Evolutionary conservation across 2,888 invertebrate genomes (phyloP), one percentile per base, ranked within the genome.

Genomic region (Melanostoma mellinum): DNA sequence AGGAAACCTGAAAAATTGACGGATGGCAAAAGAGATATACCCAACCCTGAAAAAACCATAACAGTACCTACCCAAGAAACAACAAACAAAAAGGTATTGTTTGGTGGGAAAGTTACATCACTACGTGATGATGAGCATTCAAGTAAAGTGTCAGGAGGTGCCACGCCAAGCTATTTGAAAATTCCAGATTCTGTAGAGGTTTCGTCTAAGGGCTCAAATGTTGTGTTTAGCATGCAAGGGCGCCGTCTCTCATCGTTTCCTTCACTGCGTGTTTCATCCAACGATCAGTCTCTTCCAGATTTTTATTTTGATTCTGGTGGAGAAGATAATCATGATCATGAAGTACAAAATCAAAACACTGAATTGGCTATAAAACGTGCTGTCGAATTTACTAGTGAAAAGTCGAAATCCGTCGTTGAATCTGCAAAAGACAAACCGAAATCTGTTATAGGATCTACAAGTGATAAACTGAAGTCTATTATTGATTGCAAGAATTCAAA

Each of bases 161-260:
- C 35, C 30, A 78, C 78, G 1, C 82, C 78, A 0, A 69, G 52
- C 4, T 77, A 78, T n/a, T 40, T 63, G 0, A 61, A 73, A 33
- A 40, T 58, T 35, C 46, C 78, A 1, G 82, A 82, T 30, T 73
- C 63, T 2, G 63, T 65, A 10, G 78, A 82, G 30, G 30, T 60
- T 1, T 53, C 78, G 0, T 20, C 67, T 10, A 8, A 56, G n/a
- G 82, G 67, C 0, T 69, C 68, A 0, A 82, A 74, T 33, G 78
- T 82, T 5, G 73, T 82, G 1, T 82, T 82, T 32, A 82, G 77
- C 35, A 72, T 82, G 77, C 48, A 77, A 40, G 56, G 82, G 5
- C 61, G 77, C 0, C 38, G 78, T 36, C 32, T 74, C 5, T 82
- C 73, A 20, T 78, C 79, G 0, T 80, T 80, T 32, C 69, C 79